phyloP scores from a whole-genome alignment of 2,797 vertebrate genomes.

The Fistularia tabacaria region DNA sequence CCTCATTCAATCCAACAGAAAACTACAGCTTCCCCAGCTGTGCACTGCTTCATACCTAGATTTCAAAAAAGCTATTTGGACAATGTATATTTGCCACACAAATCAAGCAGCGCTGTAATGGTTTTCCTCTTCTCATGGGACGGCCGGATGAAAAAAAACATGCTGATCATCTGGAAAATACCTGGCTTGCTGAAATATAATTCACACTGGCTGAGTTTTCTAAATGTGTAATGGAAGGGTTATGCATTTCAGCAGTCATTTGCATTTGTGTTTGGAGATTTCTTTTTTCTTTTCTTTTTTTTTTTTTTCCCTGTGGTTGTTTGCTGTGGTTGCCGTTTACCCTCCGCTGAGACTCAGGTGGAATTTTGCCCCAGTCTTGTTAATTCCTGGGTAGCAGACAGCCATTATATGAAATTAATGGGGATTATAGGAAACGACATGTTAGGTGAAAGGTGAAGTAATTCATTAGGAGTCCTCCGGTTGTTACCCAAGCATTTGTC shows the following conservation, averaged over 20 bases:
- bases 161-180: constrained; percentile 68
- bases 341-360: constrained; percentile 56
- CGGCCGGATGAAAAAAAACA: constrained; percentile 33
- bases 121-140: constrained; percentile 60
- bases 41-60: constrained; percentile 50
- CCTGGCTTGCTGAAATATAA: constrained; percentile 54
- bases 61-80: constrained; percentile 54
- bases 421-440: constrained; percentile 64
- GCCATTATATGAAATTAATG: constrained; percentile 72
- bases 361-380: constrained; percentile 62
- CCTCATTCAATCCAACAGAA: constrained; percentile 14
- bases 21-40: constrained; percentile 24
- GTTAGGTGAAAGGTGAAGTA: constrained; percentile 62
- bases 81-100: constrained; percentile 51
- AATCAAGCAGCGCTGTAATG: constrained; percentile 53
- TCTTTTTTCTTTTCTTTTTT: constrained; percentile 39
- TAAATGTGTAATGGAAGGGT: constrained; percentile 54
- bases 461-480: constrained; percentile 53
- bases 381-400: constrained; percentile 75
- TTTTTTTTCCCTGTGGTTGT: constrained; percentile 54
- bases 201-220: constrained; percentile 43
- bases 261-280: constrained; percentile 59
- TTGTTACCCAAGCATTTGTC: constrained; percentile 15
- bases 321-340: constrained; percentile 67
- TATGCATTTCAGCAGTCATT: constrained; percentile 62